Evolutionary conservation across 2,888 invertebrate genomes (phyloP).

Genomic region (Ephialtes manifestator): DNA sequence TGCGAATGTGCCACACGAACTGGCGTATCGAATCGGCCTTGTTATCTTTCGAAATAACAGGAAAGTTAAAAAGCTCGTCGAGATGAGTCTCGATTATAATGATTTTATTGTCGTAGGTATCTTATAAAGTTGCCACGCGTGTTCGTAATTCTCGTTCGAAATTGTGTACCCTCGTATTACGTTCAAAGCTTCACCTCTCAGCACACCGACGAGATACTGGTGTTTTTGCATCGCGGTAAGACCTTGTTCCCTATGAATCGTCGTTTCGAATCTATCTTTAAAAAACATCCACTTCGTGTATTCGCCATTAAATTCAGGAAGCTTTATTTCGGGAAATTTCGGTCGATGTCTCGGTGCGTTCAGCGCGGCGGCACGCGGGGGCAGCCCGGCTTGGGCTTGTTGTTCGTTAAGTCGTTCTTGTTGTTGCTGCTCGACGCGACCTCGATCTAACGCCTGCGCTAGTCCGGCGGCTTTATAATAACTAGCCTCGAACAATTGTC

Average conservation of each 20-base stretch:
- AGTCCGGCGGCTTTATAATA: no score
- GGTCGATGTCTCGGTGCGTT: slow-evolving; percentile 9
- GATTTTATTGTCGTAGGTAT: slow-evolving; percentile 45
- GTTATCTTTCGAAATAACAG: slow-evolving; percentile 49
- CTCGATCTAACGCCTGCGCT: no score
- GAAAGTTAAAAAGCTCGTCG: slow-evolving; percentile 53
- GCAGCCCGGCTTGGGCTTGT: no score
- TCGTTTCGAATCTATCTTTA: slow-evolving; percentile 54
- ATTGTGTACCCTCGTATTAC: slow-evolving; percentile 50
- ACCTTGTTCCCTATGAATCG: slow-evolving; percentile 29
- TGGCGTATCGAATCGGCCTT: slow-evolving; percentile 53
- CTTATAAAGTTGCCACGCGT: slow-evolving; percentile 40
- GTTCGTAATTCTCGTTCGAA: slow-evolving; percentile 35
- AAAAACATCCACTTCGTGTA: slow-evolving; percentile 51
- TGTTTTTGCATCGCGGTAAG: slow-evolving; percentile 55
- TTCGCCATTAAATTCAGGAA: slow-evolving; percentile 54
- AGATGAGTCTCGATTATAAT: slow-evolving; percentile 59
- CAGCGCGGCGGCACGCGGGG: no score
- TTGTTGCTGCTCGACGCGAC: no score
- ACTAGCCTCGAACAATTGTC: no score
- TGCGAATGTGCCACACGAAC: slow-evolving; percentile 55
- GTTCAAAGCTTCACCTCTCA: slow-evolving; percentile 32
- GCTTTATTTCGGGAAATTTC: slow-evolving; percentile 42
- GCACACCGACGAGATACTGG: slow-evolving; percentile 49
- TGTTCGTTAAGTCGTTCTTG: no score